These are phyloP conservation scores for Latrodectus geometricus DNA, from an alignment of 1,140 invertebrate genomes.

Conservation along the genomic window DNA sequence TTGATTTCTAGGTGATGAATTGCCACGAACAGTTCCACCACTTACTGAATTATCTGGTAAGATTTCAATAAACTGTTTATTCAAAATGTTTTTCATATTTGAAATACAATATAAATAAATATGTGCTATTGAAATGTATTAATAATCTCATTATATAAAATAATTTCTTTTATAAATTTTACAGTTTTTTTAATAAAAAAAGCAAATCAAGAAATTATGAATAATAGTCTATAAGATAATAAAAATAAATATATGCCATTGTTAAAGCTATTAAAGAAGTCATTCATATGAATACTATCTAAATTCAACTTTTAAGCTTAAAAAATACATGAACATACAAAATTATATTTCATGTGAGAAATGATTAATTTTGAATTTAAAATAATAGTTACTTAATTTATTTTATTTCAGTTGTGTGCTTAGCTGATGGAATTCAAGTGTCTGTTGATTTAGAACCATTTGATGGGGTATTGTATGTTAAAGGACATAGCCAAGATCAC, in stretches of 20 bases:
- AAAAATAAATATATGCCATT: too few relatives aligned
- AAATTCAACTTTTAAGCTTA: neutral
- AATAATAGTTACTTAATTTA: neutral
- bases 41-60: slow-evolving; percentile 43
- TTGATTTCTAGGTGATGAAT: slow-evolving; percentile 13
- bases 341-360: neutral
- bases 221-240: too few relatives aligned
- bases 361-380: neutral
- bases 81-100: neutral
- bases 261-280: too few relatives aligned
- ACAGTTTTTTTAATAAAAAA: too few relatives aligned
- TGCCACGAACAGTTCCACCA: slow-evolving; percentile 35
- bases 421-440: slow-evolving; percentile 91
- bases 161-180: too few relatives aligned
- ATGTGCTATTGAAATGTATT: too few relatives aligned
- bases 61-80: neutral
- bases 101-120: too few relatives aligned
- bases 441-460: slow-evolving; percentile 85
- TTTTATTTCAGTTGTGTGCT: slow-evolving; percentile 82
- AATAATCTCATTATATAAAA: too few relatives aligned
- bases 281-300: too few relatives aligned
- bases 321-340: neutral
- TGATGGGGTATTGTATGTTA: slow-evolving; percentile 92
- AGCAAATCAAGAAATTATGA: too few relatives aligned
- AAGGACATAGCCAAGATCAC: slow-evolving; percentile 93